These are phyloP conservation scores for Columba livia DNA, from an alignment of 2,113 vertebrate genomes.

Conservation along the genomic window DNA sequence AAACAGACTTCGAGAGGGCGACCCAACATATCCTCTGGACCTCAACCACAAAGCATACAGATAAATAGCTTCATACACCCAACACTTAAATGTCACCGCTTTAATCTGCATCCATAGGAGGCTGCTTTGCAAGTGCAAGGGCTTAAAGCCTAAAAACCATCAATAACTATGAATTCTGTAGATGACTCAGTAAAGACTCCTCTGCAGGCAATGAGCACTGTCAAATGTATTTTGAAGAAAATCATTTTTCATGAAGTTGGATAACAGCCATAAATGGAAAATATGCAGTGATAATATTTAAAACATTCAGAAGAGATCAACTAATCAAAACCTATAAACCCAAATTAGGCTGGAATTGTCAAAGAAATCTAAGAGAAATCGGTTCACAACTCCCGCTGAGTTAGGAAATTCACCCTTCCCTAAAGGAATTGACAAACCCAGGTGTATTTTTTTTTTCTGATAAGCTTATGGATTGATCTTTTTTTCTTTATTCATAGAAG, in stretches of 20 bases:
- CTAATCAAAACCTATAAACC: neutral
- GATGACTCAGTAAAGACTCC: neutral
- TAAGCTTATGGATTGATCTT: neutral
- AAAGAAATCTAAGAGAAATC: neutral
- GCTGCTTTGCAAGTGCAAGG: neutral
- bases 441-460: neutral
- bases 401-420: neutral
- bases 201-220: neutral
- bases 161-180: neutral
- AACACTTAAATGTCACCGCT: neutral
- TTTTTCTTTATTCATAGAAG: neutral
- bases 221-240: neutral
- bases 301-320: neutral
- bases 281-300: neutral
- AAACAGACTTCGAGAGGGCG: constrained; percentile 3
- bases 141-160: neutral
- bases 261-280: neutral
- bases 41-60: neutral
- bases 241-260: neutral
- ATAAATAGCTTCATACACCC: neutral
- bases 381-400: neutral
- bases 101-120: neutral
- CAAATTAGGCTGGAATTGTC: neutral
- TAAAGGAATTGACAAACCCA: neutral
- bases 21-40: constrained; percentile 5